Evolutionary conservation across 2,888 invertebrate species (phyloP), one percentile per base, ranked within the genome.

Genomic region (Herminia tarsipennalis): DNA sequence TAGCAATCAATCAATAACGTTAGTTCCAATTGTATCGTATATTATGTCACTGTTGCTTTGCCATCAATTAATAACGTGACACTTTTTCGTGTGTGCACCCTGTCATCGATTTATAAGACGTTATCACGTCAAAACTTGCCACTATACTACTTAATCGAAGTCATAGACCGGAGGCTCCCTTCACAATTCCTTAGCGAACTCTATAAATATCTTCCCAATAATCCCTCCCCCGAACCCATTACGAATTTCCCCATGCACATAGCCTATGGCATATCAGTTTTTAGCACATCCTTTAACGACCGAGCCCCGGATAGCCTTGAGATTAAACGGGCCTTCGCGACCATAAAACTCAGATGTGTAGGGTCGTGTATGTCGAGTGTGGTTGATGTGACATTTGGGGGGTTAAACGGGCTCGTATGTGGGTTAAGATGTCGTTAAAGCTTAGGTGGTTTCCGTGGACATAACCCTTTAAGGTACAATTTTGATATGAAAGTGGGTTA

Each of bases 221-320:
- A 20, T 28, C 10, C 21, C 8, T 5, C 28, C 16, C 29, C 24
- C 22, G 18, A 32, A 6, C 17, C 40, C 40, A 24, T 35, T 39
- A 39, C 25, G 29, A 20, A 25, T 22, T 37, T 32, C 25, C 20
- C 28, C 24, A 12, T 20, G 17, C 20, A 42, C 22, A 58, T 64
- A 63, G 69, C 70, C 55, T 43, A 43, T 47, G 47, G 64, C 62
- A 62, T 65, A 73, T 76, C 68, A 75, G 63, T 74, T 74, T 73
- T 73, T 75, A 77, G 72, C 62, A 66, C 58, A 60, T 55, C 71
- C 61, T 65, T 66, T 66, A 70, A 71, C 73, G 72, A 72, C 56
- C 57, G 44, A 67, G 54, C 67, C 57, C 61, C 68, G 50, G 81
- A 80, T 77, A 75, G 78, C 81, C 81, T 63, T 70, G 58, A 77